These are phyloP conservation scores for Falco cherrug DNA, from an alignment of 2,797 vertebrate species.

Conservation along the genomic window DNA sequence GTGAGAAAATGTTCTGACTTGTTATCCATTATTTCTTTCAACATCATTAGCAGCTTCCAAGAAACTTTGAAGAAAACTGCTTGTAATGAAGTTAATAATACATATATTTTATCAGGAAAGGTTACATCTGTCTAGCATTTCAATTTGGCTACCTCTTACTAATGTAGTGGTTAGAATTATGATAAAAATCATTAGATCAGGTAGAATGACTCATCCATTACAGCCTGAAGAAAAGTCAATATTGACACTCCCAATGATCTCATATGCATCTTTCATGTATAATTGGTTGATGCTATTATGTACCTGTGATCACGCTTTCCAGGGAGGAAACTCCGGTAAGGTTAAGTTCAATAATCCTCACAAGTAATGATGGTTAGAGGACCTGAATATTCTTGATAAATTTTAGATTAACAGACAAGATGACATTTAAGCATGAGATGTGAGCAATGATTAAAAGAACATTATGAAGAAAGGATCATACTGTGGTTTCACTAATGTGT, in stretches of 20 bases:
- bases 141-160: constrained; percentile 15
- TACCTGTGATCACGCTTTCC: not conserved
- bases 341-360: constrained; percentile 42
- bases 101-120: constrained; percentile 18
- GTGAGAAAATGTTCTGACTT: not conserved
- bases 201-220: constrained; percentile 61
- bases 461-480: constrained; percentile 11
- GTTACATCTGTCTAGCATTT: constrained; percentile 34
- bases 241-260: constrained; percentile 55
- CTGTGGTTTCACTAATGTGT: not conserved
- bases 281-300: constrained; percentile 45
- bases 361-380: not conserved
- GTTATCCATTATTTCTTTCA: constrained; percentile 9
- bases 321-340: constrained; percentile 5
- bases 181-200: constrained; percentile 45
- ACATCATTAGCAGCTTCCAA: not conserved
- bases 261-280: constrained; percentile 31
- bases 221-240: constrained; percentile 57
- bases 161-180: constrained; percentile 14
- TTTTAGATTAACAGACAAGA: constrained; percentile 49
- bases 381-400: constrained; percentile 30
- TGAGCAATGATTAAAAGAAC: constrained; percentile 41
- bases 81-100: constrained; percentile 32
- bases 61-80: constrained; percentile 4
- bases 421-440: constrained; percentile 11